A percentile compares a stretch with the other conserved stretches of the same genome.
Evolutionary conservation across 1,140 invertebrate genomes (phyloP).

Genomic region (Lanistes nyassanus): DNA sequence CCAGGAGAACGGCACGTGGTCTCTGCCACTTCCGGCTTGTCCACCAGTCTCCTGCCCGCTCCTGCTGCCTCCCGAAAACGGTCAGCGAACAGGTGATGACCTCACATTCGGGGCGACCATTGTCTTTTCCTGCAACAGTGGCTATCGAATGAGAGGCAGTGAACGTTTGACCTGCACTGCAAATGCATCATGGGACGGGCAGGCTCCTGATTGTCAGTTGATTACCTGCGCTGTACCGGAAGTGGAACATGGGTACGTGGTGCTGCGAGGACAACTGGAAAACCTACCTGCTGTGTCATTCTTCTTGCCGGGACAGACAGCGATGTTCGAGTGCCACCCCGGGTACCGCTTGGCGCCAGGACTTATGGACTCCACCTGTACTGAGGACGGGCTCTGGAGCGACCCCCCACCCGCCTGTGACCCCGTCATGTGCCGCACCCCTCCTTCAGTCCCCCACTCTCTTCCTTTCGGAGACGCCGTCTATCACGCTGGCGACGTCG

Average conservation of each 20-base stretch:
- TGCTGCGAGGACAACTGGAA: background rate
- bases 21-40: constrained; percentile 37
- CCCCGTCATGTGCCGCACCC: constrained; percentile 18
- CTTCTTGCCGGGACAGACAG: constrained; percentile 26
- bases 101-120: constrained; percentile 17
- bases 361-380: background rate
- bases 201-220: constrained; percentile 27
- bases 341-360: constrained; percentile 25
- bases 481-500: constrained; percentile 48
- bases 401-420: constrained; percentile 10
- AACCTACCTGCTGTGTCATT: background rate
- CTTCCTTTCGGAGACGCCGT: too few species aligned
- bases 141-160: constrained; percentile 37
- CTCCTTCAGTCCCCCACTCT: constrained; percentile 8
- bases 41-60: constrained; percentile 38
- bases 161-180: constrained; percentile 37
- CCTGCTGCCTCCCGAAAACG: constrained; percentile 19
- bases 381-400: constrained; percentile 18
- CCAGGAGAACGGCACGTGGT: constrained; percentile 44
- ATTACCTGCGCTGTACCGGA: constrained; percentile 10
- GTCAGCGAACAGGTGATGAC: constrained; percentile 20
- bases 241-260: background rate
- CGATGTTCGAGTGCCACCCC: constrained; percentile 37
- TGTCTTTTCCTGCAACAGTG: constrained; percentile 28
- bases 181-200: constrained; percentile 37